phyloP scores from a whole-genome alignment of 2,797 vertebrate species.

The Sebastes wilsoni region DNA sequence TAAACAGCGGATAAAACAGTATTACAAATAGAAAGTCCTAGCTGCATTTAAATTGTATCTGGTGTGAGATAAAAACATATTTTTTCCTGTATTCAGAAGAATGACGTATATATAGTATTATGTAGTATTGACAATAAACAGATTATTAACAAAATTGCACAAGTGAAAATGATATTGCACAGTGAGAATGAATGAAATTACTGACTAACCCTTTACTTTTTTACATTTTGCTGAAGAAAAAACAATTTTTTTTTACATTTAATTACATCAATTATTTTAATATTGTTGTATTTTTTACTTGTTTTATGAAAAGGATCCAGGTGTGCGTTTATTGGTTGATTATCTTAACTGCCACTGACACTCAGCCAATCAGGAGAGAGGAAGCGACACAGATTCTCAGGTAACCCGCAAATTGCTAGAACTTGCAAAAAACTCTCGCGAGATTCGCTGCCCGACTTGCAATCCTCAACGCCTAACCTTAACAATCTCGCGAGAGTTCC shows the following conservation, averaged over 20 bases:
- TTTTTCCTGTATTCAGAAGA: background rate
- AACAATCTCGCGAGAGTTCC: too few relatives aligned
- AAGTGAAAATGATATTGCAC: too few relatives aligned
- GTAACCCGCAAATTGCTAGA: too few relatives aligned
- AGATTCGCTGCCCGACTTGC: accelerated
- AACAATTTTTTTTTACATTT: background rate
- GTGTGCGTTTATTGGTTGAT: background rate
- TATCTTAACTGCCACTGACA: background rate
- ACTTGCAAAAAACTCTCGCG: too few relatives aligned
- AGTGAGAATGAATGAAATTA: too few relatives aligned
- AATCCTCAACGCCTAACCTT: too few relatives aligned
- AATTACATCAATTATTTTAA: accelerated
- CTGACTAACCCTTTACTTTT: too few relatives aligned
- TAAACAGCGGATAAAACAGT: background rate
- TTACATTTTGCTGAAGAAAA: background rate
- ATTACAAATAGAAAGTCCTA: background rate
- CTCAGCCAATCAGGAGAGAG: conserved; percentile 3
- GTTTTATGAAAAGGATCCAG: background rate
- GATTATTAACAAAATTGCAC: too few relatives aligned
- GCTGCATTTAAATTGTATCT: background rate
- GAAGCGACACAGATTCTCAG: background rate
- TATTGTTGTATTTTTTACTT: background rate
- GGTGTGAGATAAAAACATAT: background rate
- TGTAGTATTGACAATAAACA: too few relatives aligned
- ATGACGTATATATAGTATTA: background rate